Conservation (phyloP, 2,888 invertebrate genomes). For the Cerceris rybyensis region DNA sequence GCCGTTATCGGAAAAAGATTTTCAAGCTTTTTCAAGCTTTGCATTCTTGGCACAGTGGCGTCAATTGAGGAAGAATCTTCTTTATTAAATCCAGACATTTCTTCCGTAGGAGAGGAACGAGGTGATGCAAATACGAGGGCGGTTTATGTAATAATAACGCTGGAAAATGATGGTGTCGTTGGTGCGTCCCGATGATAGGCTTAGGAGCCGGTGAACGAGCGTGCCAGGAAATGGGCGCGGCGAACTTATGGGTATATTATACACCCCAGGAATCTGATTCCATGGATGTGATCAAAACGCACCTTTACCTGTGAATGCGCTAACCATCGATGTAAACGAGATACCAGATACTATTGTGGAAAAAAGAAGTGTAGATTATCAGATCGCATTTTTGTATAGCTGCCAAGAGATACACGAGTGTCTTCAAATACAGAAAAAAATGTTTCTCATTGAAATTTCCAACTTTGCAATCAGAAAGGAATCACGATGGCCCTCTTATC, state of each 20-base stretch:
- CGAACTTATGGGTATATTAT: constrained; percentile 21
- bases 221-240: constrained; percentile 35
- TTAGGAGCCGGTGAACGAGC: constrained; percentile 1
- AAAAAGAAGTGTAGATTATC: too few relatives aligned
- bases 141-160: background rate
- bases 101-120: too few relatives aligned
- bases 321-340: background rate
- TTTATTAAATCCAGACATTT: background rate
- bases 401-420: too few relatives aligned
- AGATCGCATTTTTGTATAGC: too few relatives aligned
- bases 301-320: background rate
- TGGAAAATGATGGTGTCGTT: background rate
- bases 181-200: background rate
- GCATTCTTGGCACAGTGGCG: background rate
- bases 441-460: too few relatives aligned
- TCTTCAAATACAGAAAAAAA: too few relatives aligned
- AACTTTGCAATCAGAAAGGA: too few relatives aligned
- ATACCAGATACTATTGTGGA: too few relatives aligned
- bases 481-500: too few relatives aligned
- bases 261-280: background rate
- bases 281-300: background rate
- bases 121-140: background rate
- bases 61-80: background rate
- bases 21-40: background rate
- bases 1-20: background rate